Conservation (phyloP, 2,888 invertebrate species). For the Lordiphosa fenestrarum region DNA sequence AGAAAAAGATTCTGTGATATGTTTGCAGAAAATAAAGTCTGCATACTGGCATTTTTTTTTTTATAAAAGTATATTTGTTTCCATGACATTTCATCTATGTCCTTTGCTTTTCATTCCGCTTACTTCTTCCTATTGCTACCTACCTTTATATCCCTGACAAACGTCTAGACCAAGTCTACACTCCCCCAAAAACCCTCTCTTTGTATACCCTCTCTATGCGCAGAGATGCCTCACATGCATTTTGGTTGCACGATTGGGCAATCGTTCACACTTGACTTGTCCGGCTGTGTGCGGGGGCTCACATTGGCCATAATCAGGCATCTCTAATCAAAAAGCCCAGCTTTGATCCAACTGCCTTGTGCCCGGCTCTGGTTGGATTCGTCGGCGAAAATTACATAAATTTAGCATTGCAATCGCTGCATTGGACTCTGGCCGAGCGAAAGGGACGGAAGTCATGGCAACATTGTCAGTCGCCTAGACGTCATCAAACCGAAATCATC, state of each 20-base stretch:
- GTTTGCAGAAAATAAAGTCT: too few species aligned
- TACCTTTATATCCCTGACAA: not conserved
- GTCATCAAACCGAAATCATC: slow-evolving; percentile 28
- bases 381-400: slow-evolving; percentile 33
- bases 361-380: slow-evolving; percentile 19
- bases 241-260: slow-evolving; percentile 48
- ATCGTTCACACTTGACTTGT: slow-evolving; percentile 59
- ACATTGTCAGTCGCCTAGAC: slow-evolving; percentile 12
- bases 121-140: too few species aligned
- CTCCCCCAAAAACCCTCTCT: not conserved
- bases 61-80: too few species aligned
- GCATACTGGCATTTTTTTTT: too few species aligned
- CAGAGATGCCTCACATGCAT: slow-evolving; percentile 9
- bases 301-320: slow-evolving; percentile 53
- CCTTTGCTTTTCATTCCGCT: too few species aligned
- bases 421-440: not conserved
- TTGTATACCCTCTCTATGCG: not conserved
- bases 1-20: too few species aligned
- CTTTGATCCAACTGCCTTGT: slow-evolving; percentile 20
- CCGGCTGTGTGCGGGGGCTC: slow-evolving; percentile 16
- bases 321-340: slow-evolving; percentile 56
- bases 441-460: slow-evolving; percentile 3
- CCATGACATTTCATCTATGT: too few species aligned
- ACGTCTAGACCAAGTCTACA: not conserved
- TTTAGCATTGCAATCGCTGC: slow-evolving; percentile 30